Evolutionary conservation across 2,113 vertebrate species (phyloP).

Genomic region (Turnix velox): DNA sequence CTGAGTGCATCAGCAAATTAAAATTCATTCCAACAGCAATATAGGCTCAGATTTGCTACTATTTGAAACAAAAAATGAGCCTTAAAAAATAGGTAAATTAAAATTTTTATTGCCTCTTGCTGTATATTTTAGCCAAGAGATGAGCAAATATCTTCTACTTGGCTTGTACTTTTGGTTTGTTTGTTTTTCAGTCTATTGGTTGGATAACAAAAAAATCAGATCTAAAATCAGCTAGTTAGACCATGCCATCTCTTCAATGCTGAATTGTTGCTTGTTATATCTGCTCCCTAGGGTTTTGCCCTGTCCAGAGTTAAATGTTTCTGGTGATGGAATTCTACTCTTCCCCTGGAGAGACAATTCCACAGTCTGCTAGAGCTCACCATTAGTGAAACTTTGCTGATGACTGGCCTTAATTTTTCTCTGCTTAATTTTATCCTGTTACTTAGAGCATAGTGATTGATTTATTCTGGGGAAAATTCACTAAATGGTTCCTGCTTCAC

Average conservation of each 20-base stretch:
- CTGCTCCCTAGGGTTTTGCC: conserved; percentile 6
- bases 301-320: not conserved
- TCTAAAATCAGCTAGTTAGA: not conserved
- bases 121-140: not conserved
- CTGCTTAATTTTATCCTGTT: conserved; percentile 53
- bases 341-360: conserved; percentile 39
- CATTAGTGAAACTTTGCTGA: conserved; percentile 46
- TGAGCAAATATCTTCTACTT: not conserved
- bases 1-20: not conserved
- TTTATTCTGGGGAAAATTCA: conserved; percentile 55
- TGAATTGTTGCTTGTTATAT: not conserved
- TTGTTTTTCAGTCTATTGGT: not conserved
- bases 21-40: not conserved
- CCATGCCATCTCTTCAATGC: not conserved
- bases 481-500: conserved; percentile 51
- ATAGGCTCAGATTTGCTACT: not conserved
- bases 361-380: conserved; percentile 11
- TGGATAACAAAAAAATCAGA: not conserved
- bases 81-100: not conserved
- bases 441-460: conserved; percentile 19
- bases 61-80: not conserved
- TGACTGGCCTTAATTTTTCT: conserved; percentile 43
- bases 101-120: not conserved
- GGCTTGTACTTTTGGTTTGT: not conserved
- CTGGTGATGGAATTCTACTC: not conserved